Conservation (phyloP, 2,888 invertebrate species). For the Eumacrocentrus americanus region DNA sequence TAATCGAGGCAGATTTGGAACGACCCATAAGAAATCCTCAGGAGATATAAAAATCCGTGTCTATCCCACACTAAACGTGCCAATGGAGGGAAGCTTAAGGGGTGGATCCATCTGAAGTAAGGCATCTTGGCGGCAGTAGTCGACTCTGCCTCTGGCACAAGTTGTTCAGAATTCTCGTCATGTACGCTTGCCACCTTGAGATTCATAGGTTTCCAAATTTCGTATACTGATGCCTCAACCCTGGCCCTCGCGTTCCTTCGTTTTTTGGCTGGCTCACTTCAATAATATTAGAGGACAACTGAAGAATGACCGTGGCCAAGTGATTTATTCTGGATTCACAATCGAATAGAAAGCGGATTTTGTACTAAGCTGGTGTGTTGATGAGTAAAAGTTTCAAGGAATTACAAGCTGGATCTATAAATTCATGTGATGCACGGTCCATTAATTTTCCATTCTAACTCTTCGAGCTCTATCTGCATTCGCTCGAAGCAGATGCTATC, state of each 20-base stretch:
- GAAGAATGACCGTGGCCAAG: neutral
- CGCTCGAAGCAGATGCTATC: conserved; percentile 1
- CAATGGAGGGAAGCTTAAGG: conserved; percentile 1
- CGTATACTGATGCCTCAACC: neutral
- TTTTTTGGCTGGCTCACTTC: neutral
- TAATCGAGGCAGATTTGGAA: conserved; percentile 4
- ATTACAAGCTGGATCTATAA: neutral
- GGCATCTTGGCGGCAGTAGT: neutral
- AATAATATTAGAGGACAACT: neutral
- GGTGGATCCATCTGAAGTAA: conserved; percentile 9
- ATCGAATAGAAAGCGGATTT: too few species aligned
- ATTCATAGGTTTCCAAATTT: conserved; percentile 37
- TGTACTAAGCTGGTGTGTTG: neutral
- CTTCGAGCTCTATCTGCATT: neutral
- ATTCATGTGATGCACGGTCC: neutral
- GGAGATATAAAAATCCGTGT: conserved; percentile 12
- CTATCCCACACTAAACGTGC: neutral
- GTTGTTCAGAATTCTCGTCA: conserved; percentile 36
- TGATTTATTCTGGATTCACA: neutral
- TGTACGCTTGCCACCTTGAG: conserved; percentile 36
- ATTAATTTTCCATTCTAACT: neutral
- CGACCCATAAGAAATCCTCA: conserved; percentile 10
- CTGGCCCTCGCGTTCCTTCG: neutral
- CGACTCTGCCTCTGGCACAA: neutral
- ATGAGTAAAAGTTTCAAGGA: neutral